phyloP scores from a whole-genome alignment of 2,888 invertebrate genomes.

The Pandemis cinnamomeana region DNA sequence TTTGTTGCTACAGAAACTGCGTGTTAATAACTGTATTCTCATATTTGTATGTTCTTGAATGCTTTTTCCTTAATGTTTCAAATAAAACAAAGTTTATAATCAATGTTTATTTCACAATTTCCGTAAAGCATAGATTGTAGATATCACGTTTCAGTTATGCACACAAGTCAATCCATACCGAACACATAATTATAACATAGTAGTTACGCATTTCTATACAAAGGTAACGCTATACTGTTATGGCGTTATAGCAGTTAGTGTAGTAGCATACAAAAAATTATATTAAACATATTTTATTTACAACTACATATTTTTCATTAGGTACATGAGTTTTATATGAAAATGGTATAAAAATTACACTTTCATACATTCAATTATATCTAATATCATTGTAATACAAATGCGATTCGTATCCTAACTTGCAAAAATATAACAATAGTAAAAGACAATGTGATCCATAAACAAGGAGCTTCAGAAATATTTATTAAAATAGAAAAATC shows the following conservation, averaged over 20 bases:
- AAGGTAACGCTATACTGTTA: conserved; percentile 72
- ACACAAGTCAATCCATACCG: conserved; percentile 81
- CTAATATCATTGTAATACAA: conserved; percentile 79
- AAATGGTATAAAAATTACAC: conserved; percentile 84
- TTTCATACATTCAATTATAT: conserved; percentile 76
- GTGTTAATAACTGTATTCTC: too few species aligned
- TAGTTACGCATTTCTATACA: conserved; percentile 78
- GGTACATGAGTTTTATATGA: conserved; percentile 83
- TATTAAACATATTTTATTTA: conserved; percentile 80
- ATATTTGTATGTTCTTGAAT: background rate
- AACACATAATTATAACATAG: conserved; percentile 68
- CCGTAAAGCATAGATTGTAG: conserved; percentile 84
- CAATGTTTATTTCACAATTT: conserved; percentile 83
- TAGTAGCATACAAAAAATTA: conserved; percentile 79
- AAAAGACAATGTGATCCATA: conserved; percentile 71
- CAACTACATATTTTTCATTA: conserved; percentile 78
- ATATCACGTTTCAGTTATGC: conserved; percentile 84
- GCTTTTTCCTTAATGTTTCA: conserved; percentile 12
- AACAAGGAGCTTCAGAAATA: conserved; percentile 59
- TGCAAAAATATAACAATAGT: conserved; percentile 83
- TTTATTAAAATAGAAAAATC: conserved; percentile 70
- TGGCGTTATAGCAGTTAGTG: conserved; percentile 79
- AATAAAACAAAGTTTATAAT: conserved; percentile 61
- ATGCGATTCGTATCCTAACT: conserved; percentile 76
- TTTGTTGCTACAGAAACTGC: too few species aligned